Evolutionary conservation across 2,888 invertebrate genomes (phyloP), one percentile per base, ranked within the genome.

Genomic region (Eupelmus urozonus): DNA sequence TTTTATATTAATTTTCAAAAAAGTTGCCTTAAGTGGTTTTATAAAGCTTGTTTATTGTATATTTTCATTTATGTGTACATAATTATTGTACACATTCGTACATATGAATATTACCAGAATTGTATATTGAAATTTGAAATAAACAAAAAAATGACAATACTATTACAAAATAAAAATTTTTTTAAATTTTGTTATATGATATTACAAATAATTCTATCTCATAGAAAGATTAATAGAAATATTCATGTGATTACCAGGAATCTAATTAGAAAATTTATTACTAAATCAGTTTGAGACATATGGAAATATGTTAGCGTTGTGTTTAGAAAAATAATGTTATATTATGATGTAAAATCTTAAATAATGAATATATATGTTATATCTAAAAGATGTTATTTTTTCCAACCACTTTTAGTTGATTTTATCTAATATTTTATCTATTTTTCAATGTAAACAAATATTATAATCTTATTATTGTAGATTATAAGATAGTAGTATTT

Each of bases 311-410:
- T 86, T 87, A 87, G 87, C 83, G 86, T 87, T 88, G 85, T 88
- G 87, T 88, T 88, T 88, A 86, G 85, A 87, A 83, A 86, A 81
- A 87, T 86, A 87, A 87, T 88, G 87, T 88, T 88, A 87, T 88
- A 87, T 87, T 86, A 87, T 87, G 84, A 86, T 86, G 86, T 84
- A 83, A 83, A 83, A 86, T 87, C 85, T 85, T 87, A 85, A 87
- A 86, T 85, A 87, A 87, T 88, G 84, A 87, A 87, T 86, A 87
- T 85, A 65, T 75, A 79, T 79, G 79, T 79, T 79, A 79, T 79
- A 42, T 53, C 2, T 55, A 75, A 34, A n/a, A 66, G 51, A 53
- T 71, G 69, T 55, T 9, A 13, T 45, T 45, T 13, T 45, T 13
- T 45, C 2, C 45, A 45, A 45, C n/a, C n/a, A n/a, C n/a, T n/a